Percentiles rank a stretch among this genome's conserved stretches.
Evolutionary conservation across 1,140 invertebrate genomes (phyloP).

Genomic region (Saccostrea cuccullata): DNA sequence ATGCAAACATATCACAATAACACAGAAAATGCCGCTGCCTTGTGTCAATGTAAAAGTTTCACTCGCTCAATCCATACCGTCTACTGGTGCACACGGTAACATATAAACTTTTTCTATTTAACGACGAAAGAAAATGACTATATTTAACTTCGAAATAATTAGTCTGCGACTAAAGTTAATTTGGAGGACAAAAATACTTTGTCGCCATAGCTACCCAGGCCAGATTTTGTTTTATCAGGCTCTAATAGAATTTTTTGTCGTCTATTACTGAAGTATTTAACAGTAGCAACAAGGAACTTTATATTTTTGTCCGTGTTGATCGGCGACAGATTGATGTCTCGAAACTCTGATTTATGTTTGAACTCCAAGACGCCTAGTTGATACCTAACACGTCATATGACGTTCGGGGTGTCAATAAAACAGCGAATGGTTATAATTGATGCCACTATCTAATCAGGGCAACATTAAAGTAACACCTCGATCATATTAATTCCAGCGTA

Average conservation of each 20-base stretch:
- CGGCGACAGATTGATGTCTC: constrained; percentile 4
- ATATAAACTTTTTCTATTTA: neutral
- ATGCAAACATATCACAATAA: constrained; percentile 5
- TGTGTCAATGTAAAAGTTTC: neutral
- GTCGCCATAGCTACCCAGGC: constrained; percentile 13
- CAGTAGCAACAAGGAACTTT: neutral
- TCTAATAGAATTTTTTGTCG: neutral
- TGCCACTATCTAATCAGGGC: neutral
- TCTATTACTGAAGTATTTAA: neutral
- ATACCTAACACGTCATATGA: constrained; percentile 18
- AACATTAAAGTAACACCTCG: neutral
- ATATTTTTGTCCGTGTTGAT: neutral
- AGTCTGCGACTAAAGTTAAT: constrained; percentile 27
- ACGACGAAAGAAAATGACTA: neutral
- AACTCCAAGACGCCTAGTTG: neutral
- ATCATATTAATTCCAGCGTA: neutral
- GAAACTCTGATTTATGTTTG: neutral
- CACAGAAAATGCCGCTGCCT: neutral
- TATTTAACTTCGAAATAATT: constrained; percentile 34
- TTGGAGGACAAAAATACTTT: neutral
- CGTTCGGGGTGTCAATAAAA: constrained; percentile 11
- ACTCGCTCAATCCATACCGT: neutral
- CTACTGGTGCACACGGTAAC: neutral
- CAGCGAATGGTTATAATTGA: constrained; percentile 17
- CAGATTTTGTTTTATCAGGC: neutral